Evolutionary conservation across 2,888 invertebrate species (phyloP), one percentile per base, ranked within the genome.

Genomic region (Nymphalis c-album): DNA sequence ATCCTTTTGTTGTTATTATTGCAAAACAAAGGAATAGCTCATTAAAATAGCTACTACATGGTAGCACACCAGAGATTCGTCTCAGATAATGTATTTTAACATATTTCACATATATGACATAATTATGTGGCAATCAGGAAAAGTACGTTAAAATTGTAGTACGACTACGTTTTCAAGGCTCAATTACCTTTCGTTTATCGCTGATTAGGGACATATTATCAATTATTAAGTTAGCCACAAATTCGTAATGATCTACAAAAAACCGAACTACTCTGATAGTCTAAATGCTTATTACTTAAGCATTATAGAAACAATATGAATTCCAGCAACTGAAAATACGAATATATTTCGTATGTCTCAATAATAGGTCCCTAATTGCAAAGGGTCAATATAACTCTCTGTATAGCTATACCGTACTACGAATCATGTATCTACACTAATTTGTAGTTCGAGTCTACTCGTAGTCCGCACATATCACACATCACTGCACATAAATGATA

Each of bases 401-500:
- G 40, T 2, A 48, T 7, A 55, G 35, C 10, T n/a, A 55, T n/a
- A 31, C 20, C 53, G 7, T 31, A 31, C 18, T 57, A 57, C 35
- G 57, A 57, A 57, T 35, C 57, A n/a, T 35, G 57, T 57, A 40
- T 57, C 57, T 18, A 57, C 17, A 73, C 70, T 77, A 63, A 45
- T 63, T 10, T 62, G 62, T 62, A 63, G 63, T 40, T 57, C 40
- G 35, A 40, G 57, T 40, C 57, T 40, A 57, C 18, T 40, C 60
- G 53, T 40, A 50, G 60, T 62, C 26, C 46, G 55, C 63, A 45
- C 60, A 53, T 50, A 50, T 61, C 72, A 78, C 78, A 69, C 77
- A 74, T 74, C 78, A 80, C 77, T 78, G 74, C 76, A 76, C 78
- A 77, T 83, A 57, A 57, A 57, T 57, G 85, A 86, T 85, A 86